Evolutionary conservation across 2,888 invertebrate genomes (phyloP), one percentile per base, ranked within the genome.

Genomic region (Caenorhabditis sp.): DNA sequence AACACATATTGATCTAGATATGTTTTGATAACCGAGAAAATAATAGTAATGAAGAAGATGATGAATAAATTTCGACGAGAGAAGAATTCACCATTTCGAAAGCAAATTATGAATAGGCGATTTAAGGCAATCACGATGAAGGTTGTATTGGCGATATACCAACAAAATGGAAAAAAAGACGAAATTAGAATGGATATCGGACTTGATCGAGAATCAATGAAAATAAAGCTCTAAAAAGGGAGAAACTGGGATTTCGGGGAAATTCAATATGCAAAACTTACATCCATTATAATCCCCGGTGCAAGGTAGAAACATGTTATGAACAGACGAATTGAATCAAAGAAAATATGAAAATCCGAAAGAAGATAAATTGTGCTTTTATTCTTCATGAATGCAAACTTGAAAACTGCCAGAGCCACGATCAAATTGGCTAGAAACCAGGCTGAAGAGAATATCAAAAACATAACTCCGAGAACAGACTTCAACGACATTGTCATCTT

Each of bases 81-180:
- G n/a, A n/a, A n/a, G n/a, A n/a, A n/a, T n/a, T n/a, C n/a, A n/a
- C n/a, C n/a, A n/a, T n/a, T n/a, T n/a, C n/a, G n/a, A n/a, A n/a
- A n/a, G n/a, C n/a, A n/a, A n/a, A n/a, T n/a, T n/a, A n/a, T n/a
- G n/a, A n/a, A n/a, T n/a, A n/a, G n/a, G n/a, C n/a, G n/a, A 49
- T 75, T 77, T n/a, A 75, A 57, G 5, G 77, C 73, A 54, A 78
- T 73, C 14, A 80, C 66, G 31, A 80, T 80, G 23, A 77, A 77
- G 0, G 76, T 70, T 17, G 77, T 62, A 25, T 70, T 70, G 14
- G 68, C 73, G 61, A 74, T 61, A 38, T 80, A 80, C 80, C 80
- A 80, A 57, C 63, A 61, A 49, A 69, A 54, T 71, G 77, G 70
- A 61, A 80, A 80, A n/a, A 76, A 50, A 12, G 68, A 69, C 0